phyloP scores from a whole-genome alignment of 2,797 vertebrate species.

The Oreochromis grahami region DNA sequence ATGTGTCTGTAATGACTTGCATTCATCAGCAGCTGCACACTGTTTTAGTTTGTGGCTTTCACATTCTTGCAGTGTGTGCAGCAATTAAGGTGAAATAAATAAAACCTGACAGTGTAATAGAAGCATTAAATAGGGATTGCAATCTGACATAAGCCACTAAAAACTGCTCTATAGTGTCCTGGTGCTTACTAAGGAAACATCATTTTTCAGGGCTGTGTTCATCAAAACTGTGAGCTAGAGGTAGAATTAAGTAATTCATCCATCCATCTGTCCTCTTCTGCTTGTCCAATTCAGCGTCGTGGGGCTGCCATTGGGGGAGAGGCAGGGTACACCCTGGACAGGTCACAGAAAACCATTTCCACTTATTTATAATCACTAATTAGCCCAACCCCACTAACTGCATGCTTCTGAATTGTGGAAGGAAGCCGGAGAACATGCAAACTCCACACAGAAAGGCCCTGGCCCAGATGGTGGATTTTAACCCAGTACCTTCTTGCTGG shows the following conservation, averaged over 20 bases:
- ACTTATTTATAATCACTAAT: neutral
- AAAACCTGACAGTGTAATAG: slow-evolving; percentile 12
- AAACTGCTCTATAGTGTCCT: neutral
- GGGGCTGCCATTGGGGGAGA: neutral
- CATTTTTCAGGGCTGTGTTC: neutral
- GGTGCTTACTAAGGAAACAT: neutral
- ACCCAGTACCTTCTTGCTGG: neutral
- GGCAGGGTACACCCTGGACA: neutral
- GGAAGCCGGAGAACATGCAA: neutral
- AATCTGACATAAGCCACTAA: neutral
- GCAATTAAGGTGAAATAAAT: neutral
- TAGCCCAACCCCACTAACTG: neutral
- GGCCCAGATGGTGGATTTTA: neutral
- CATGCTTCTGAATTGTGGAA: neutral
- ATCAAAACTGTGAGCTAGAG: neutral
- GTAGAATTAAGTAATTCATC: neutral
- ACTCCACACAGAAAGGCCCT: neutral
- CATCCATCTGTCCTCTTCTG: neutral
- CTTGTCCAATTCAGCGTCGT: neutral
- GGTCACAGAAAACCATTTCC: neutral
- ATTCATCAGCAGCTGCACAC: neutral
- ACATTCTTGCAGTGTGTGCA: neutral
- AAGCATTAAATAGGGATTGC: neutral
- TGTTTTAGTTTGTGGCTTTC: neutral
- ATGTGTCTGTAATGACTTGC: neutral